These are phyloP conservation scores for Sabatieria punctata DNA, from an alignment of 2,888 invertebrate species.

Conservation along the genomic window DNA sequence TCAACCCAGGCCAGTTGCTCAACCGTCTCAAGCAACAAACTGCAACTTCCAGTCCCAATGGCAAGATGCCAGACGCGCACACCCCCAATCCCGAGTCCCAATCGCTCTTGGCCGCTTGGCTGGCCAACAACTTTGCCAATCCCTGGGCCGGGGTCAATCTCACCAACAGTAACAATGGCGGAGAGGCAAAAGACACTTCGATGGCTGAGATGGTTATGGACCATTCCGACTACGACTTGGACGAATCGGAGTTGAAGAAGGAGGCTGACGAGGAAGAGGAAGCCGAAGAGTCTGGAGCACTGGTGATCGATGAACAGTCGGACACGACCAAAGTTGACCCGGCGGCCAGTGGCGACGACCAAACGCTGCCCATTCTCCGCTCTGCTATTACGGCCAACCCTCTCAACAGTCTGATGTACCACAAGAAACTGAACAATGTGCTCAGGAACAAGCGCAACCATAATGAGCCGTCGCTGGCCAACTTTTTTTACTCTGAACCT, in stretches of 20 bases:
- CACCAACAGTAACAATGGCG: constrained; percentile 1
- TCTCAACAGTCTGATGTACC: constrained; percentile 11
- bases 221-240: neutral
- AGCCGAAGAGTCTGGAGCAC: neutral
- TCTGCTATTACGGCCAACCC: constrained; percentile 4
- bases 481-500: neutral
- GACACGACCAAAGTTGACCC: constrained; percentile 1
- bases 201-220: neutral
- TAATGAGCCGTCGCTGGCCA: neutral
- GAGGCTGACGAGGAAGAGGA: neutral
- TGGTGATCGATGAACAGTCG: neutral
- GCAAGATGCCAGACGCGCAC: too few species aligned
- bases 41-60: too few species aligned
- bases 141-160: neutral
- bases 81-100: too few species aligned
- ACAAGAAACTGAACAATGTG: constrained; percentile 11
- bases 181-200: neutral
- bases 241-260: neutral
- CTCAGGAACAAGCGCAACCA: neutral
- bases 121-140: constrained; percentile 16
- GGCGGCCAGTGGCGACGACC: neutral
- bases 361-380: neutral
- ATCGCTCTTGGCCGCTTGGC: constrained; percentile 16
- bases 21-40: too few species aligned
- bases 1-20: too few species aligned